Evolutionary conservation across 2,113 vertebrate species (phyloP).

Genomic region (Arvicanthis niloticus): DNA sequence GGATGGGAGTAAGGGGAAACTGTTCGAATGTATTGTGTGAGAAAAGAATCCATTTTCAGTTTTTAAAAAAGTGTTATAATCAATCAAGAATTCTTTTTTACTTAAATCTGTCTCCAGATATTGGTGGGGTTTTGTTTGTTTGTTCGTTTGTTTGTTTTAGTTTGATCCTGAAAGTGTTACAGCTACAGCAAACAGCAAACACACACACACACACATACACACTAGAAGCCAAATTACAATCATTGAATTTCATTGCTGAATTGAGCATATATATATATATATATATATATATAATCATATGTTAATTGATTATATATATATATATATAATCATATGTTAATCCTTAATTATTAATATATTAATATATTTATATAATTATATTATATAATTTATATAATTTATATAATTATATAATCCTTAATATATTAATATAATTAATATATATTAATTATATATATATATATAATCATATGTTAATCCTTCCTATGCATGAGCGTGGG

Average conservation of each 20-base stretch:
- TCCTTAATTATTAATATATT: too few species aligned
- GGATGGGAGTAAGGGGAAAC: neutral
- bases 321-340: neutral
- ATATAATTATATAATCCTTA: neutral
- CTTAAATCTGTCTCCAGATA: constrained; percentile 16
- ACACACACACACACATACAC: neutral
- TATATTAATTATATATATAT: too few species aligned
- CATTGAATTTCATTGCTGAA: neutral
- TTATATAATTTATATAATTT: too few species aligned
- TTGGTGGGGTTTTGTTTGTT: neutral
- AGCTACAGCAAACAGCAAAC: neutral
- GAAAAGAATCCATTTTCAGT: neutral
- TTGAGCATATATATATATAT: neutral
- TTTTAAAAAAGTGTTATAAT: neutral
- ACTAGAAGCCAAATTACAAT: neutral
- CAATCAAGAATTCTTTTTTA: constrained; percentile 21
- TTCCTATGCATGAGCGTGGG: too few species aligned
- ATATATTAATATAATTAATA: too few species aligned
- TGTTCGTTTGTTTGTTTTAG: neutral
- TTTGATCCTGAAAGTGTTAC: neutral
- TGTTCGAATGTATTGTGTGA: too few species aligned
- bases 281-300: too few species aligned
- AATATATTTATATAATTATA: neutral
- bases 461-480: neutral
- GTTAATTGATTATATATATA: too few species aligned